Evolutionary conservation across 2,113 vertebrate genomes (phyloP), one percentile per base, ranked within the genome.

Genomic region (Halcyon senegalensis): DNA sequence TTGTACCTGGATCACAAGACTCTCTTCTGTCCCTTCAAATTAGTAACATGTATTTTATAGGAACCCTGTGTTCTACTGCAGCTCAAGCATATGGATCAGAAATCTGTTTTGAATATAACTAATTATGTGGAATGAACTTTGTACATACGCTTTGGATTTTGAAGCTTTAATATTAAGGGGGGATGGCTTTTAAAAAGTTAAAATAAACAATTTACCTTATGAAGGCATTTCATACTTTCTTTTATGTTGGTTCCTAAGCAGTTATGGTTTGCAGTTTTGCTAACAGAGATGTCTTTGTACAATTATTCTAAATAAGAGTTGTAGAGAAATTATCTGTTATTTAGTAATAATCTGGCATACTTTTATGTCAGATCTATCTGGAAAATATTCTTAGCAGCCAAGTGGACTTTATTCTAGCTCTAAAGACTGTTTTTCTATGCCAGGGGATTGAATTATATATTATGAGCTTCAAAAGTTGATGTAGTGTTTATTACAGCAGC

Each of bases 71-170:
- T 90, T 94, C 46, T 88, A 55, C 59, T 77, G 56, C 60, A 90
- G 3, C 55, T 77, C 0, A 0, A 93, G 23, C 75, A 63, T 83
- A 60, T 70, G 78, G 79, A 81, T 80, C 63, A 35, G 35, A 89
- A 94, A 93, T 88, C 59, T 94, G 82, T 56, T 96, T 88, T 93
- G 66, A 81, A 86, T 96, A 39, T 30, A 88, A 46, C 67, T 91
- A 78, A 96, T 94, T 86, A 80, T 27, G 44, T 80, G 56, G 56
- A 88, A 84, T 68, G 64, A 90, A 33, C 51, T 78, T 19, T 78
- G 9, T 68, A 55, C 90, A 80, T 88, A 46, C 68, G 88, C 51
- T 94, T 92, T 89, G 64, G 17, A 64, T 96, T 95, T 86, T 78
- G 41, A 83, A 73, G 87, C 79, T 93, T 94, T 92, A 80, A 35